A percentile compares a stretch with the other conserved stretches of the same genome.
Evolutionary conservation across 2,797 vertebrate species (phyloP).

Genomic region (Smutsia gigantea): DNA sequence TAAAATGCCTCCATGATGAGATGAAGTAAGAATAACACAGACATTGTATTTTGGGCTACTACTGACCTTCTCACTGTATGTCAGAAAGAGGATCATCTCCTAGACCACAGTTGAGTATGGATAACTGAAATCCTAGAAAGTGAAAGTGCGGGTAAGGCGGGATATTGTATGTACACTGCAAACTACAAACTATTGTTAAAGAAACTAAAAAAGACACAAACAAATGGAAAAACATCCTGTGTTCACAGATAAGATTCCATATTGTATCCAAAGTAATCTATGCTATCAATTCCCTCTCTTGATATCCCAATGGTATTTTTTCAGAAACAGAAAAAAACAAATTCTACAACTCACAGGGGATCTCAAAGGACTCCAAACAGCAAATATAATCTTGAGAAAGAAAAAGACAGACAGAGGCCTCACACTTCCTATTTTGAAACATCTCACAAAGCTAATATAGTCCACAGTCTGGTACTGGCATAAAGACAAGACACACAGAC

Average conservation of each 20-base stretch:
- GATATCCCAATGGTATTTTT: background rate
- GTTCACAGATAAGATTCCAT: background rate
- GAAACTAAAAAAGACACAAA: background rate
- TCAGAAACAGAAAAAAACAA: background rate
- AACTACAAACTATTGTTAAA: background rate
- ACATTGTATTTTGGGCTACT: background rate
- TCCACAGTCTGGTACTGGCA: background rate
- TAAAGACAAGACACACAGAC: background rate
- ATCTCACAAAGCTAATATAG: background rate
- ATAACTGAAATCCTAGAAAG: background rate
- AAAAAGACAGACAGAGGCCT: background rate
- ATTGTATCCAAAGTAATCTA: background rate
- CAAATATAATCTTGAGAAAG: background rate
- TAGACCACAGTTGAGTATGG: background rate
- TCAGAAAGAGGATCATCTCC: background rate
- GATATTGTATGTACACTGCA: background rate
- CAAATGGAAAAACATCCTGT: background rate
- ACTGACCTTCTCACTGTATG: background rate
- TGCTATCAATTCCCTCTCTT: background rate
- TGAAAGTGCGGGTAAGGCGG: background rate
- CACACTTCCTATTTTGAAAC: background rate
- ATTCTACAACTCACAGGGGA: background rate
- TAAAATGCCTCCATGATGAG: background rate
- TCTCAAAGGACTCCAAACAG: background rate
- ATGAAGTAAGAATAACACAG: background rate